Evolutionary conservation across 1,140 invertebrate genomes (phyloP).

Genomic region (Choristoneura fumiferana): DNA sequence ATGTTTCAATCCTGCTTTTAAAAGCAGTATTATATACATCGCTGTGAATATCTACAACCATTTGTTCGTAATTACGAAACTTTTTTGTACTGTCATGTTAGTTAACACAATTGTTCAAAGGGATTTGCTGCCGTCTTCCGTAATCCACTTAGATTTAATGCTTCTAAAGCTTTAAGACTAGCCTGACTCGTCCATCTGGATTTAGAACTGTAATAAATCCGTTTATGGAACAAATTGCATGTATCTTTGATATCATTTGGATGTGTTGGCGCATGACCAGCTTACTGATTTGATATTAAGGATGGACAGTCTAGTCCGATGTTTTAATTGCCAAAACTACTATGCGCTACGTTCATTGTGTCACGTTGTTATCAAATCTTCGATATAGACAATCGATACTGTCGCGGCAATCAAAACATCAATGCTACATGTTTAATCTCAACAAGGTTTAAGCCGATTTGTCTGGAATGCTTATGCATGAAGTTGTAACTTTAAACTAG

Average conservation of each 20-base stretch:
- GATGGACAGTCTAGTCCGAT: background rate
- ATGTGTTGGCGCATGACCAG: background rate
- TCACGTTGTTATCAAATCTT: background rate
- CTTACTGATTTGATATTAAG: background rate
- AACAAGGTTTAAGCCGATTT: no score
- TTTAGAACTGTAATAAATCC: no score
- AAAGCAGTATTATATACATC: background rate
- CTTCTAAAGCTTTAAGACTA: no score
- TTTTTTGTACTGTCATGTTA: no score
- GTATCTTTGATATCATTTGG: background rate
- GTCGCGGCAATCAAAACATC: background rate
- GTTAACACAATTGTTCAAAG: no score
- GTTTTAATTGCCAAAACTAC: background rate
- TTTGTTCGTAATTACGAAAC: background rate
- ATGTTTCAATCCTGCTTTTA: conserved; percentile 3
- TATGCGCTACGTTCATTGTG: background rate
- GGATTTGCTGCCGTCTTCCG: no score
- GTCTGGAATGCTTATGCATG: no score
- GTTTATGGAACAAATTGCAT: no score
- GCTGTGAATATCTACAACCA: background rate
- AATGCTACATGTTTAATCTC: no score
- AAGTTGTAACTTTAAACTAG: no score
- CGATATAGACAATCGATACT: background rate
- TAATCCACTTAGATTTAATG: no score
- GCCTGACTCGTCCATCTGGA: no score